A percentile compares a stretch with the other conserved stretches of the same genome.
These are phyloP conservation scores for Deroplatys truncata DNA, from an alignment of 2,888 invertebrate genomes.

Conservation along the genomic window DNA sequence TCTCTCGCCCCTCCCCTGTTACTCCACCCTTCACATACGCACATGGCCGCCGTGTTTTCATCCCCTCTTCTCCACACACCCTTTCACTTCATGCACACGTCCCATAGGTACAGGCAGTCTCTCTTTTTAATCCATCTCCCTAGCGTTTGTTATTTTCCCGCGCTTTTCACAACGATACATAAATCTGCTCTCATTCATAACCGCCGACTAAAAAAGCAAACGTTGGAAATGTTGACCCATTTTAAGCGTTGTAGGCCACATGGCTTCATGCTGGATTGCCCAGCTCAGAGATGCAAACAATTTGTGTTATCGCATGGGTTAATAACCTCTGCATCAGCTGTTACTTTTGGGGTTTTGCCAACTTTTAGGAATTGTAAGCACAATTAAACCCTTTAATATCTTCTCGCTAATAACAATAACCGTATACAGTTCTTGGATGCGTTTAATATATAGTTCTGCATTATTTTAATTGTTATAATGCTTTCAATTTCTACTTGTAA, in stretches of 20 bases:
- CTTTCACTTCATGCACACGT: not conserved
- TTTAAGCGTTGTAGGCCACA: not conserved
- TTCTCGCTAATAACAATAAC: too few species aligned
- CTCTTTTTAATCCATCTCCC: not conserved
- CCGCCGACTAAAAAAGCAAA: not conserved
- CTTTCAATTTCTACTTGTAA: too few species aligned
- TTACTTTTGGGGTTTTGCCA: too few species aligned
- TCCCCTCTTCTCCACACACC: not conserved
- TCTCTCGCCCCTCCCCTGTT: not conserved
- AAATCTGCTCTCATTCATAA: not conserved
- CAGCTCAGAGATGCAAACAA: too few species aligned
- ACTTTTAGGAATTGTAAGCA: too few species aligned
- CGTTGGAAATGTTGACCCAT: not conserved
- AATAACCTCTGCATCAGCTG: too few species aligned
- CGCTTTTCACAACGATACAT: not conserved
- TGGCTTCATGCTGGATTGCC: not conserved
- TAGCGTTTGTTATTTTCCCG: not conserved
- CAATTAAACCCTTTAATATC: too few species aligned
- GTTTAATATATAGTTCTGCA: too few species aligned
- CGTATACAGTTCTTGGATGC: too few species aligned
- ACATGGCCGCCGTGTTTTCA: not conserved
- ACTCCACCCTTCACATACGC: not conserved
- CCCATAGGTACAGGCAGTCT: not conserved
- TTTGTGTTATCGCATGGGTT: too few species aligned
- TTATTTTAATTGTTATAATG: too few species aligned